These are phyloP conservation scores for Venturia canescens DNA, from an alignment of 1,140 invertebrate species.

Conservation along the genomic window DNA sequence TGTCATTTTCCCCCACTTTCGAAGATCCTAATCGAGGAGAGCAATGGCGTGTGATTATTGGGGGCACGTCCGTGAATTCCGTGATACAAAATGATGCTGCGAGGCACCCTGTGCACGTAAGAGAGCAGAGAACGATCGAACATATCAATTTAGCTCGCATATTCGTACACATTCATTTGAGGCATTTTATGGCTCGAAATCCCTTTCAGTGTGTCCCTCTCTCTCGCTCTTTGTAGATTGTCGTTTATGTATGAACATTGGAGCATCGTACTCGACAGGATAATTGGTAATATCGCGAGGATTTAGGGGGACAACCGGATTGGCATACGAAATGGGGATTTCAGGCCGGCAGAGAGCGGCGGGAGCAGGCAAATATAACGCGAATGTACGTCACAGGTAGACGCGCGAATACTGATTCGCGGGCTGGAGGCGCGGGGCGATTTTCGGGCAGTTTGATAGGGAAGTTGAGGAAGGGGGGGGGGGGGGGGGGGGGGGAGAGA, in stretches of 20 bases:
- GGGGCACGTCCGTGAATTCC: no score
- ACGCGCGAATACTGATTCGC: neutral
- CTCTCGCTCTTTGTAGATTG: no score
- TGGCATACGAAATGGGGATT: slow-evolving; percentile 36
- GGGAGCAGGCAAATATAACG: neutral
- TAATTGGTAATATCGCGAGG: slow-evolving; percentile 40
- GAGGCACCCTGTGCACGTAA: no score
- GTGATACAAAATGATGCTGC: neutral
- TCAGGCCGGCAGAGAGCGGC: neutral
- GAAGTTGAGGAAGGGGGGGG: no score
- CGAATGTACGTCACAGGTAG: neutral
- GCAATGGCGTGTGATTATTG: no score
- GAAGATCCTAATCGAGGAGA: no score
- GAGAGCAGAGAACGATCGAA: neutral
- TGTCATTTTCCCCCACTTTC: no score
- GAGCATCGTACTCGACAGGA: slow-evolving; percentile 10
- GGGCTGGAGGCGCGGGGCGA: slow-evolving; percentile 13
- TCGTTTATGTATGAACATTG: neutral
- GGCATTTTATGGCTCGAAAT: neutral
- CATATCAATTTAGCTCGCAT: slow-evolving; percentile 22
- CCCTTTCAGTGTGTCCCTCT: neutral
- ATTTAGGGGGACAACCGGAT: slow-evolving; percentile 37
- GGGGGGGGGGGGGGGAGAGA: neutral
- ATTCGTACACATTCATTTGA: neutral
- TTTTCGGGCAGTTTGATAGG: neutral